Base-by-base conservation (phyloP, 2,113 vertebrate species). In the Gasterosteus nipponicus region DNA sequence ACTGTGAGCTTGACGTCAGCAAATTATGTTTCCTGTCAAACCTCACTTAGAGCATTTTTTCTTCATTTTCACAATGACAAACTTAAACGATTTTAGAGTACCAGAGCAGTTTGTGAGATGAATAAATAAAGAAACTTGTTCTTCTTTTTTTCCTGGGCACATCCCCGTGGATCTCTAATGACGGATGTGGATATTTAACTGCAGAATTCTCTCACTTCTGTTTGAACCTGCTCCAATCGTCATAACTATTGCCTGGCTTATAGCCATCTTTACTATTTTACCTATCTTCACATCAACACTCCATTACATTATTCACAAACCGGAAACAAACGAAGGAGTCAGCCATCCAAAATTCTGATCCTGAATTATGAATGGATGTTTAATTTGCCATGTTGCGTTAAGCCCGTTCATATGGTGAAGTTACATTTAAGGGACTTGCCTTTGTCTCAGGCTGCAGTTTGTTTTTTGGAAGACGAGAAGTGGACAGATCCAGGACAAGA, bases 181-280 rank as follows among this genome's bases (percentile, higher is more conserved):
- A 92, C 92, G 93, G 91, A 86, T 90, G 89, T 89, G 90, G 86
- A 93, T 92, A 88, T 92, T 93, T 91, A 92, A 92, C 83, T 12
- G 75, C 88, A 89, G 92, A 93, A 94, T 93, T 89, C 93, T 92
- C 92, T 93, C 85, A 82, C 80, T 92, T 89, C 82, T 82, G 83
- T 81, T 89, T 65, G 70, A 87, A 86, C 69, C 73, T 19, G 38
- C 78, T 93, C 90, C 92, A 64, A 72, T 77, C 72, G 88, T 94
- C 93, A 94, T 94, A 92, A 94, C 86, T 92, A 94, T 92, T 94
- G 91, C 90, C 94, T 93, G 88, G 85, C 87, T 87, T 58, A 11
- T 82, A 84, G 90, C 91, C 89, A 87, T 78, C 89, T 60, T 86
- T 80, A 92, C 86, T 88, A 26, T 26, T 26, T 26, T 26, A 26